phyloP scores from a whole-genome alignment of 2,888 invertebrate species.

The Chouioia cunea region DNA sequence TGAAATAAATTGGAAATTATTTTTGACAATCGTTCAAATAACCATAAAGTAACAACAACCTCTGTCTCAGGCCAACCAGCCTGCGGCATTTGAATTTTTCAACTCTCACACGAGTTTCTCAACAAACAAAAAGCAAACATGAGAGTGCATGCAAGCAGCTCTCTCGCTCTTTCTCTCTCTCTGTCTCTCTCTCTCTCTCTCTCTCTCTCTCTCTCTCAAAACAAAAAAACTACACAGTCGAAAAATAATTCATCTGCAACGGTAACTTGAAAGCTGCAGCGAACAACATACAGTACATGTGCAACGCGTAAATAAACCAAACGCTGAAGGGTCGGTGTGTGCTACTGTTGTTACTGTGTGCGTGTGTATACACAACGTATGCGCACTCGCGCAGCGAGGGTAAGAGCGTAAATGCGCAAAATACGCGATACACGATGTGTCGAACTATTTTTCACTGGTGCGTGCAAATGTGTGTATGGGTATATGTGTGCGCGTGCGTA shows the following conservation, averaged over 20 bases:
- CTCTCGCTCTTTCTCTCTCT: too few species aligned
- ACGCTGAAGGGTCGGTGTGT: conserved; percentile 30
- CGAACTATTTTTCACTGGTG: neutral
- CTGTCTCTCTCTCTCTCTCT: neutral
- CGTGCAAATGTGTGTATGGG: too few species aligned
- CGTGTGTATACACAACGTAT: neutral
- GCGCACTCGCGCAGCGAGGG: neutral
- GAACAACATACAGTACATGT: neutral
- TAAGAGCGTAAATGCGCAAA: neutral
- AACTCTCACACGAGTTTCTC: too few species aligned
- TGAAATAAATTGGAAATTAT: too few species aligned
- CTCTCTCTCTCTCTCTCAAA: too few species aligned
- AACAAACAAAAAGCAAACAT: too few species aligned
- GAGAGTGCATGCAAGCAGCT: too few species aligned
- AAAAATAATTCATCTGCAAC: conserved; percentile 1
- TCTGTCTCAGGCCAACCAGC: too few species aligned
- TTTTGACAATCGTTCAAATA: too few species aligned
- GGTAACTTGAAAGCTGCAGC: neutral
- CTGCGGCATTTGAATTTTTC: too few species aligned
- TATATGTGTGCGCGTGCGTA: too few species aligned
- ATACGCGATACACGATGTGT: neutral
- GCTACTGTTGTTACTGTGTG: neutral
- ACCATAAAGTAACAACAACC: too few species aligned
- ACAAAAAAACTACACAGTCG: conserved; percentile 5
- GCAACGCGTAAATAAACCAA: conserved; percentile 36